Base-by-base conservation (phyloP, 2,888 invertebrate species). In the Aporophyla lueneburgensis region DNA sequence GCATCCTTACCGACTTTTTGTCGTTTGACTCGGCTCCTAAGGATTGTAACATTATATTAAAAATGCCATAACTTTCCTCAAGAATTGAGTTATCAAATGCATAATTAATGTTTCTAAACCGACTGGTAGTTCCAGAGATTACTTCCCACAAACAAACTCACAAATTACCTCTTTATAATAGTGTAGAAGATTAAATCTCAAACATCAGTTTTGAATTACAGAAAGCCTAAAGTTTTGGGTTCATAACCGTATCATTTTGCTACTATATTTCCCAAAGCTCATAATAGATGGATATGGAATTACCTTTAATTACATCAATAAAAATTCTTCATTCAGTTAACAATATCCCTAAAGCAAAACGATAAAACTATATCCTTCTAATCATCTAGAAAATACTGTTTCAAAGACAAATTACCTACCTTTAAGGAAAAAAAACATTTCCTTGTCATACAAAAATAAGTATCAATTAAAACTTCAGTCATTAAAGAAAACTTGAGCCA, bases 391-490 rank as follows among this genome's bases (percentile, higher is more conserved):
- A 65, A 70, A 70, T 24, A 63, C 4, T 56, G 1, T 21, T n/a
- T 7, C 43, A 4, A 49, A 40, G 14, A 14, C 5, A 61, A 71
- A 5, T 53, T 40, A 66, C 40, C 66, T 40, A 49, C 40, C 66
- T 40, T 43, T 51, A 58, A 40, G 53, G n/a, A 65, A 62, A 80
- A 74, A 46, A 78, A 59, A 59, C 19, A 51, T 66, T 66, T 43
- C 21, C 43, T 7, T 21, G 19, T 10, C 56, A 56, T 51, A n/a
- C 59, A 75, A 78, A 79, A 80, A 76, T 69, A 80, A 74, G 73
- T 70, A 74, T 77, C 62, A 73, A 56, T 77, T 76, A 78, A 19
- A 82, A 85, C 81, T 83, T 71, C 7, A 71, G 65, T 78, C 75
- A 63, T 81, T 85, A 69, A 16, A 19, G 5, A 5, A 66, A 83